Conservation (phyloP, 30 jellyfish, hydroid and myxozoan genomes). For the Aurelia sp. region DNA sequence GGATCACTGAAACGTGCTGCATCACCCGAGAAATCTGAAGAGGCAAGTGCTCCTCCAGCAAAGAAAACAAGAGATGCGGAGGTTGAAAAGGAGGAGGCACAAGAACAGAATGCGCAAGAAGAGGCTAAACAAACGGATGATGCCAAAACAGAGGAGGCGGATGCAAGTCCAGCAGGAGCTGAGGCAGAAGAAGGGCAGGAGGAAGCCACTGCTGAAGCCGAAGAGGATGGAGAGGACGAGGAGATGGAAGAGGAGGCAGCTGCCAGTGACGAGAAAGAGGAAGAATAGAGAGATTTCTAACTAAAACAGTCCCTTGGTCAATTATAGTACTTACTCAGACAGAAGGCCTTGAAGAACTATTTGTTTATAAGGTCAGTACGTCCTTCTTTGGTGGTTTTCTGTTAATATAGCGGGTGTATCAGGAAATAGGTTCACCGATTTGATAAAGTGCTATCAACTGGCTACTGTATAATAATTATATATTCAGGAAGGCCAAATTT, state of each 20-base stretch:
- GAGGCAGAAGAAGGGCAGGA: constrained; percentile 35
- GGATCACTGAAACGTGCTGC: constrained; percentile 62
- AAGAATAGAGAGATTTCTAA: not conserved
- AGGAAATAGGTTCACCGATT: too few species aligned
- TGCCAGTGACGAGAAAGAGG: constrained; percentile 22
- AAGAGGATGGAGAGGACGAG: constrained; percentile 40
- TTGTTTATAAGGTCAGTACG: too few species aligned
- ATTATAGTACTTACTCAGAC: not conserved
- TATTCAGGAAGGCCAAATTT: too few species aligned
- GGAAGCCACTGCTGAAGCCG: constrained; percentile 45
- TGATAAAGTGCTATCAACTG: too few species aligned
- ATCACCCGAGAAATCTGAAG: constrained; percentile 43
- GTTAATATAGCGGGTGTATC: too few species aligned
- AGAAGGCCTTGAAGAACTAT: not conserved
- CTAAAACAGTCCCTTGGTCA: not conserved
- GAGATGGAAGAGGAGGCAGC: constrained; percentile 40
- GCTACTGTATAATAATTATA: too few species aligned
- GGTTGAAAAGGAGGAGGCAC: constrained; percentile 42
- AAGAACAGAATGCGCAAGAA: constrained; percentile 8
- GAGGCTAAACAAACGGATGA: constrained; percentile 2
- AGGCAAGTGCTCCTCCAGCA: constrained; percentile 42
- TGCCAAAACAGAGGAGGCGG: constrained; percentile 14
- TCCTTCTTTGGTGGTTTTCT: too few species aligned
- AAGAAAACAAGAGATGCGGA: constrained; percentile 44
- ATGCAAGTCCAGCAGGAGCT: constrained; percentile 24